A percentile compares a stretch with the other conserved stretches of the same genome.
Conservation (phyloP, 2,113 vertebrate genomes). For the Corydoras sp. region DNA sequence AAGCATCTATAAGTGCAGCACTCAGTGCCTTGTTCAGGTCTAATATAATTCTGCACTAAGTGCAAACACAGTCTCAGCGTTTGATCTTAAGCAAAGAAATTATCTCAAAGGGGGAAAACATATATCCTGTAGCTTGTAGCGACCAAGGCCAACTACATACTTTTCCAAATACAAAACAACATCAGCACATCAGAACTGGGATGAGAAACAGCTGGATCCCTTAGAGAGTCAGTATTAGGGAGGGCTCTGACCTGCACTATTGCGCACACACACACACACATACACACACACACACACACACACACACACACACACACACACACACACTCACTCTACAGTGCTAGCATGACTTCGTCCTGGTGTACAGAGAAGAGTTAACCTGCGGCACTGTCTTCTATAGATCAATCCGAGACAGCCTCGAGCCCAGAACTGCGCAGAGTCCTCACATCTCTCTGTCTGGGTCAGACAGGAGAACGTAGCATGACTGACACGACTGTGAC, state of each 20-base stretch:
- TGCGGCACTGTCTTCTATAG: constrained; percentile 6
- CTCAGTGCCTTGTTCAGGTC: constrained; percentile 15
- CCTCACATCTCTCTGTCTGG: constrained; percentile 17
- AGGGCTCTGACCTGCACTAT: background rate
- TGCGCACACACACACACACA: background rate
- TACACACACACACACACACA: too few relatives aligned
- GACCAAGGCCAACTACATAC: constrained; percentile 13
- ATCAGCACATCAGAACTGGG: background rate
- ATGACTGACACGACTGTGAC: constrained; percentile 6
- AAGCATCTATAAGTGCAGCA: constrained; percentile 24
- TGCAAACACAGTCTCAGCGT: constrained; percentile 13
- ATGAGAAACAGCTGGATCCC: constrained; percentile 21
- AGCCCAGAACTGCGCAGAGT: background rate
- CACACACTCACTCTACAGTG: background rate
- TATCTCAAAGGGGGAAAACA: constrained; percentile 10
- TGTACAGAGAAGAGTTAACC: constrained; percentile 9
- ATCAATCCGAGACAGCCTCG: constrained; percentile 16
- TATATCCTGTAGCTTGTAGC: background rate
- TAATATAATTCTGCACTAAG: constrained; percentile 33
- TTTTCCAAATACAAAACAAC: constrained; percentile 10
- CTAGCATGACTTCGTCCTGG: background rate
- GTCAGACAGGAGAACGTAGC: constrained; percentile 1
- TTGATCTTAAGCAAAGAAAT: constrained; percentile 33
- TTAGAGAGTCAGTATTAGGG: background rate
- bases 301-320: constrained; percentile 2